Evolutionary conservation across 2,113 vertebrate genomes (phyloP), one percentile per base, ranked within the genome.

Genomic region (Psephotus haematonotus): DNA sequence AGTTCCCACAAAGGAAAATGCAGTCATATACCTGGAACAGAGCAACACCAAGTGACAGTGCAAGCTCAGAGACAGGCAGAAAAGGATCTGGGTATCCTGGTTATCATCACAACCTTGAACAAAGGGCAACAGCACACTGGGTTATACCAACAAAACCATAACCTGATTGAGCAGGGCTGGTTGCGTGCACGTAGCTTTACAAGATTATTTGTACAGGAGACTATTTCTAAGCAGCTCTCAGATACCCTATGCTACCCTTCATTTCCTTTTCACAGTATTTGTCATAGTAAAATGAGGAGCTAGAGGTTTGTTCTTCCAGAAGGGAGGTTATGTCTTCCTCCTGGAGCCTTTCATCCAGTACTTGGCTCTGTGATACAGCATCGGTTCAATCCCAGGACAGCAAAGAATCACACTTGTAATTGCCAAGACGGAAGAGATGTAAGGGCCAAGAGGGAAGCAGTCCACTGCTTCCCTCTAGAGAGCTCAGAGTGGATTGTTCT

Each of bases 281-380:
- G 17, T 69, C 33, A 23, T 0, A 52, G 19, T 63, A 59, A 59
- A 13, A 81, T 55, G 37, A 78, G 29, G 31, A 80, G 3, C 2
- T 70, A 37, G 31, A 25, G 7, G 8, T 33, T 60, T n/a, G 37
- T 64, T 79, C 57, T 82, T 94, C 62, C 47, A 74, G 57, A 85
- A 76, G 0, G 0, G 2, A 7, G 2, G 3, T 12, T 53, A 8
- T 65, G 8, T 72, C 44, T 90, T 80, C 17, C 24, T 74, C 10
- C 52, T 70, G 49, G 22, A 84, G 60, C 10, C n/a, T 90, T 92
- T 88, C 57, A 62, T 65, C 44, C 19, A 74, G 35, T 14, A 28
- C 35, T 77, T 92, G 27, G 4, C 5, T 78, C 44, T 82, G 53
- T 46, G 24, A 52, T 65, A 57, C 3, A 18, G 22, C 50, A 83